Base-by-base conservation (phyloP, 2,797 vertebrate species). In the Eurystomus glaucurus region DNA sequence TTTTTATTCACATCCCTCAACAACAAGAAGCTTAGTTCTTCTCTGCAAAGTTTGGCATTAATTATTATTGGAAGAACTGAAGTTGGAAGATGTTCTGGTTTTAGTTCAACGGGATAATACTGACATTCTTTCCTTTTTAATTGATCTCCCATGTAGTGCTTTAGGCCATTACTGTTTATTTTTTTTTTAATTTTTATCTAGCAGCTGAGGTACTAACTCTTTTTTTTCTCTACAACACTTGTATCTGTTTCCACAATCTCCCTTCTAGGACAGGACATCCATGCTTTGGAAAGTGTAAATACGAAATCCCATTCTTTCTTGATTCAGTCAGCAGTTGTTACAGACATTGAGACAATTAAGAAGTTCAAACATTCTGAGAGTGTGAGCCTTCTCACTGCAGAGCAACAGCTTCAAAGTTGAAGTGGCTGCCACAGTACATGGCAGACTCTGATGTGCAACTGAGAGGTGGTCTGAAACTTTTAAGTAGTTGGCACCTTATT, bases 391-490 rank as follows among this genome's bases (percentile, higher is more conserved):
- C 52, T 60, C 25, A 29, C 25, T 85, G 76, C 50, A 62, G 50
- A 69, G 43, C 43, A 72, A 57, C 12, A 71, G 31, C 37, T 58
- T 75, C 3, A 6, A 41, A 76, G 55, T 1, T 71, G 35, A 88
- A 78, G 57, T 11, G 10, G 4, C 31, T 62, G 39, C 20, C 57
- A 64, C 11, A 39, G 35, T 16, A 48, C 31, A n/a, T 0, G 1
- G 43, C 3, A 26, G 37, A 78, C 45, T 86, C 57, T 71, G 55
- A 54, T 2, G 37, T 1, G 2, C 8, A 46, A 7, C 0, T 29
- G 51, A 51, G 2, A 48, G 9, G 26, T 37, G 77, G 16, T 70
- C 39, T 37, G 33, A 70, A 43, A 86, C 3, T 57, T 37, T 46
- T 13, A 65, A 69, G 43, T 2, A 79, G 46, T 4, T 51, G 68